Percentiles rank a stretch among this genome's conserved stretches.
phyloP scores from a whole-genome alignment of 2,888 invertebrate species.

The Cephus runcator region DNA sequence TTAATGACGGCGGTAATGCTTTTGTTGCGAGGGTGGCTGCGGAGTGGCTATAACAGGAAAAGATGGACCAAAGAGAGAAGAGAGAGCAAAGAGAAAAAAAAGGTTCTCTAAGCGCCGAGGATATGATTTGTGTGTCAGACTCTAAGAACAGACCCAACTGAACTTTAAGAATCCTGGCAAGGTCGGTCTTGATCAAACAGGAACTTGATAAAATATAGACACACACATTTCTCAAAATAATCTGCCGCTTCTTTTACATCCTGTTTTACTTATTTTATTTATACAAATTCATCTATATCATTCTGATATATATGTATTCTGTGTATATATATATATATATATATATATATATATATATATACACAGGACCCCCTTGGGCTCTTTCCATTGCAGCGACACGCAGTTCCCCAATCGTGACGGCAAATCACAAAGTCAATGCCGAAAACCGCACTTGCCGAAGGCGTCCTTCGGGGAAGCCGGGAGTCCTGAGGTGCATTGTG shows the following conservation, averaged over 20 bases:
- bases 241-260: neutral
- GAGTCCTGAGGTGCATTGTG: constrained; percentile 51
- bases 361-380: constrained; percentile 6
- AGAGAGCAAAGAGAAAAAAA: constrained; percentile 18
- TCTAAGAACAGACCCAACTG: constrained; percentile 44
- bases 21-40: constrained; percentile 36
- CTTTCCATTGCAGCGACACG: neutral
- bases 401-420: neutral
- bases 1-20: constrained; percentile 34
- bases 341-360: neutral
- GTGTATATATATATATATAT: neutral
- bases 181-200: constrained; percentile 58
- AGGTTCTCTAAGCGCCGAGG: neutral
- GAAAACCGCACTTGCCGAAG: neutral
- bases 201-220: constrained; percentile 57
- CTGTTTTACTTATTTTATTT: neutral
- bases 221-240: constrained; percentile 12
- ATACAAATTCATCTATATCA: neutral
- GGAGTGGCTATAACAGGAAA: constrained; percentile 16
- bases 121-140: constrained; percentile 60
- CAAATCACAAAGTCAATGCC: neutral
- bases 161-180: constrained; percentile 39
- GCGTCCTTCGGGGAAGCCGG: constrained; percentile 12
- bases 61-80: constrained; percentile 12
- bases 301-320: neutral